Conservation (phyloP, 2,797 vertebrate species). For the Toxotes lorentzi region DNA sequence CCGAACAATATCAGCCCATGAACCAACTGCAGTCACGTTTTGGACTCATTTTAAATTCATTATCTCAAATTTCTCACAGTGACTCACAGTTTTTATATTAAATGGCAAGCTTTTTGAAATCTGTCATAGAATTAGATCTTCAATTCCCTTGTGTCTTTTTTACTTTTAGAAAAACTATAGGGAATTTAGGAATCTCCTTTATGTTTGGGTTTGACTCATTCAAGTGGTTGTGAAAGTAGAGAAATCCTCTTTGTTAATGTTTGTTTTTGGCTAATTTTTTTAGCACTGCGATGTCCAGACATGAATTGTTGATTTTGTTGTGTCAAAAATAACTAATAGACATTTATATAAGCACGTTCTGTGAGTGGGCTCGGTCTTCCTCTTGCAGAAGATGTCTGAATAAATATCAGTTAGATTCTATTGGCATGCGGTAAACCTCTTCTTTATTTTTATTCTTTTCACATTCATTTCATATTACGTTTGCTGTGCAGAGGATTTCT, state of each 20-base stretch:
- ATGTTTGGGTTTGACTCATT: background rate
- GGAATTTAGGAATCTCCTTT: background rate
- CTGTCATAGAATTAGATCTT: background rate
- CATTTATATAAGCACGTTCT: background rate
- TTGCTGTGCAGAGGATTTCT: background rate
- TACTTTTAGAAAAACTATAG: background rate
- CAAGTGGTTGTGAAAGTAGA: background rate
- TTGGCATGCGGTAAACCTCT: too few relatives aligned
- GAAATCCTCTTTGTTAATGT: background rate
- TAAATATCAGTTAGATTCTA: background rate
- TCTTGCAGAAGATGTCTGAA: slow-evolving; percentile 9
- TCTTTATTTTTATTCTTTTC: background rate
- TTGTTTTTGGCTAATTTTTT: background rate
- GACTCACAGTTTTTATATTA: background rate
- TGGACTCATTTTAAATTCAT: background rate
- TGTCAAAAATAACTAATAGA: background rate
- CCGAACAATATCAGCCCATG: background rate
- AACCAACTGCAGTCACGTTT: background rate
- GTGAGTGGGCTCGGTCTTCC: background rate
- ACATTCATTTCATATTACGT: too few relatives aligned
- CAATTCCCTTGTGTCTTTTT: too few relatives aligned
- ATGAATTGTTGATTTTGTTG: background rate
- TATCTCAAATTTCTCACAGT: background rate
- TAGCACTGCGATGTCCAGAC: background rate
- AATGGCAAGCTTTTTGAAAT: background rate